Evolutionary conservation across 23 tunicate genomes (phyloP).

Genomic region (Phallusia fumigata): DNA sequence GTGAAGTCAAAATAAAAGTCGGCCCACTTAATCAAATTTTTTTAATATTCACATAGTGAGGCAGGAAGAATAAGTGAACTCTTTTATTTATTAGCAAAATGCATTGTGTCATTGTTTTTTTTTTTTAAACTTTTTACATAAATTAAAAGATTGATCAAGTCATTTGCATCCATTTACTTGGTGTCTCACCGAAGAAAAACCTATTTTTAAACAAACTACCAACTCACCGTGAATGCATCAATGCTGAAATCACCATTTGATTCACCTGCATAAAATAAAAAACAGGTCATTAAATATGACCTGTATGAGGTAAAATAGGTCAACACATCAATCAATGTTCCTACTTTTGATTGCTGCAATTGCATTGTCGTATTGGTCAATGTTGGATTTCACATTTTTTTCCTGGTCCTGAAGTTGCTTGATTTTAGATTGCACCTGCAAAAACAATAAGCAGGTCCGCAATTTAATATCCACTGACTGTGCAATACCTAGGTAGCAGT

Average conservation of each 20-base stretch:
- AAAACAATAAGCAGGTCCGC: neutral
- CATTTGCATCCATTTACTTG: no score
- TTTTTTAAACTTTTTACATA: no score
- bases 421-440: slow-evolving; percentile 48
- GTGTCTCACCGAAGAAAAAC: neutral
- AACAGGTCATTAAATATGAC: neutral
- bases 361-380: slow-evolving; percentile 84
- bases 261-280: slow-evolving; percentile 30
- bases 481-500: no score
- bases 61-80: no score
- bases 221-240: neutral
- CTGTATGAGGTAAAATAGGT: neutral
- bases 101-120: no score
- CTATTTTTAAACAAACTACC: slow-evolving; percentile 1
- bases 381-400: slow-evolving; percentile 68
- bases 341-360: slow-evolving; percentile 70
- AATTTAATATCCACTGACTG: no score
- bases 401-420: slow-evolving; percentile 45
- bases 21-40: no score
- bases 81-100: no score
- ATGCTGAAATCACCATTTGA: slow-evolving; percentile 27
- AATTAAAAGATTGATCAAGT: no score
- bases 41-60: no score
- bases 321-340: slow-evolving; percentile 8
- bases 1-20: no score